Percentiles rank a stretch among this genome's conserved stretches.
Evolutionary conservation across 1,140 invertebrate species (phyloP).

Genomic region (Mactra quadrangularis): DNA sequence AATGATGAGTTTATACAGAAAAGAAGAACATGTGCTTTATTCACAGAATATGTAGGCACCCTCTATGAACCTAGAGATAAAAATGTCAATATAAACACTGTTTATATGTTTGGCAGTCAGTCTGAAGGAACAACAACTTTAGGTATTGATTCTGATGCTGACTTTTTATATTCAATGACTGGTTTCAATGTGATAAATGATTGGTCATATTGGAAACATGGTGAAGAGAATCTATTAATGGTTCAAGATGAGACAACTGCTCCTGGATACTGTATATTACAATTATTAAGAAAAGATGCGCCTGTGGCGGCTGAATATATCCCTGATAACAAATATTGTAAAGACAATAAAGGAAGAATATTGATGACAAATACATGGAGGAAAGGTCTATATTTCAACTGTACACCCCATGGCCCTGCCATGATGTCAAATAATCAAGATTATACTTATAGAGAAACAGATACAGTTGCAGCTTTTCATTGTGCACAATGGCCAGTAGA

Average conservation of each 20-base stretch:
- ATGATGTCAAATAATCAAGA: too few relatives aligned
- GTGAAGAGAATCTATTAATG: not conserved
- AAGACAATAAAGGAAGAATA: not conserved
- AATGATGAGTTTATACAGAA: too few relatives aligned
- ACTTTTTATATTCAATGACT: not conserved
- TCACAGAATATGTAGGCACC: too few relatives aligned
- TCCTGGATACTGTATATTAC: not conserved
- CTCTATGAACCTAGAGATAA: too few relatives aligned
- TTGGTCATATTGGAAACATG: not conserved
- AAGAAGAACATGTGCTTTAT: too few relatives aligned
- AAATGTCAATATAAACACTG: too few relatives aligned
- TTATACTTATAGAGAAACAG: not conserved
- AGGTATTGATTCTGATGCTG: not conserved
- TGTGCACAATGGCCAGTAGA: not conserved
- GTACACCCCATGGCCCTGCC: not conserved
- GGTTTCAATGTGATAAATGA: not conserved
- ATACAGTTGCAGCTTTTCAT: not conserved
- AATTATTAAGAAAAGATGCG: not conserved
- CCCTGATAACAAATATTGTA: too few relatives aligned
- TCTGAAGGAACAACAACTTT: not conserved
- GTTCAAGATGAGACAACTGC: conserved; percentile 4
- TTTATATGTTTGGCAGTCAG: not conserved
- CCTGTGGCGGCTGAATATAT: too few relatives aligned
- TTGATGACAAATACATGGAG: not conserved
- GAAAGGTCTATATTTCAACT: not conserved